Base-by-base conservation (phyloP, 2,888 invertebrate genomes). In the Anthophora plumipes region DNA sequence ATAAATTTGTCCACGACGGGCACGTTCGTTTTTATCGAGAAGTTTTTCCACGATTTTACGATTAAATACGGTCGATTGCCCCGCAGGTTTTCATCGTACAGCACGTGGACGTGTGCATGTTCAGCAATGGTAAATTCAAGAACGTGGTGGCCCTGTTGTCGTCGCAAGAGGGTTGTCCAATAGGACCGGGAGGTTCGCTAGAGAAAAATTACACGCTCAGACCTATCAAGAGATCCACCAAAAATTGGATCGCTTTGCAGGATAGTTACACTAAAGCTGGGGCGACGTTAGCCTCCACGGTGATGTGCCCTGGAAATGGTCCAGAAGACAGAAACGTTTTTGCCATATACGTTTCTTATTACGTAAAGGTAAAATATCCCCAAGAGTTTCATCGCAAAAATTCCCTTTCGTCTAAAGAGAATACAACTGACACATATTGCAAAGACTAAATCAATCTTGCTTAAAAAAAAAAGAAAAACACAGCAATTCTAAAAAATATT, bases 51-150 rank as follows among this genome's bases (percentile, higher is more conserved):
- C n/a, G n/a, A n/a, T n/a, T n/a, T n/a, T n/a, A n/a, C n/a, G n/a
- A n/a, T 0, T 5, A 6, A 17, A 46, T 11, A 8, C 6, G 1
- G 14, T 4, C 37, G 17, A 12, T 60, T 14, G 8, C 20, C 0
- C 2, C 41, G 5, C 94, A 98, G 98, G 96, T 97, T 7, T 95
- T 97, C 91, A 96, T 97, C 74, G 96, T 98, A 3, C 98, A 98
- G 92, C 97, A 98, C 93, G 98, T 98, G 37, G 98, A 98, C 92
- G 98, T 98, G 0, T 98, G 98, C 93, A 98, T 98, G 97, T 98
- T 98, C 94, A 98, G 98, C 86, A 98, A 98, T 90, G 98, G 98
- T 0, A 98, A 98, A 94, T 98, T 98, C 94, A 98, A 98, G 94
- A 98, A 98, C 93, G 96, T 97, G n/a, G 98, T 98, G 0, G 98